Percentiles rank a stretch among this genome's conserved stretches.
Evolutionary conservation across 2,888 invertebrate species (phyloP).

Genomic region (Toxonevra muliebris): DNA sequence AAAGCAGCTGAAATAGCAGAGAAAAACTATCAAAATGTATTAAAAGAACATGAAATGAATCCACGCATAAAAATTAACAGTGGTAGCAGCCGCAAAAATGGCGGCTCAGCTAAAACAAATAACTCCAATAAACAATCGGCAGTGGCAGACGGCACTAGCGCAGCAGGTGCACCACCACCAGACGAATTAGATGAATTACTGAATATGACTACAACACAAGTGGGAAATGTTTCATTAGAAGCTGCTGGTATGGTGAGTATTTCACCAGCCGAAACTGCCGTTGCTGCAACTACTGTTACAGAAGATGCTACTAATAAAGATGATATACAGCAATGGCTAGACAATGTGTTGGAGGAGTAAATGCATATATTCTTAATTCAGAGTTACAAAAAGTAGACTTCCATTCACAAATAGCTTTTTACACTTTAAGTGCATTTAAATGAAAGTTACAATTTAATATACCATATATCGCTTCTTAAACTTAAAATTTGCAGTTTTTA

Average conservation of each 20-base stretch:
- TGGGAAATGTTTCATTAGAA: conserved; percentile 32
- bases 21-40: conserved; percentile 51
- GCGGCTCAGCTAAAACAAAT: conserved; percentile 39
- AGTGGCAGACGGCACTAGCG: background rate
- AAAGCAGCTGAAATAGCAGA: conserved; percentile 57
- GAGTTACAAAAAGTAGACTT: no score
- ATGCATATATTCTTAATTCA: no score
- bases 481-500: no score
- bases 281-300: conserved; percentile 32
- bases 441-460: no score
- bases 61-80: conserved; percentile 41
- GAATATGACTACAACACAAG: conserved; percentile 48
- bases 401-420: no score
- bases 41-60: conserved; percentile 48
- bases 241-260: conserved; percentile 13
- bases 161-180: conserved; percentile 26
- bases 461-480: no score
- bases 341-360: conserved; percentile 60
- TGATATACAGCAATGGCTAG: conserved; percentile 63
- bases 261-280: conserved; percentile 26
- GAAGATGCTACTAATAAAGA: conserved; percentile 42
- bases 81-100: conserved; percentile 34
- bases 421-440: no score
- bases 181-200: conserved; percentile 61
- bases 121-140: conserved; percentile 22